These are phyloP conservation scores for Steinernema hermaphroditum DNA, from an alignment of 2,888 invertebrate genomes.

Conservation along the genomic window DNA sequence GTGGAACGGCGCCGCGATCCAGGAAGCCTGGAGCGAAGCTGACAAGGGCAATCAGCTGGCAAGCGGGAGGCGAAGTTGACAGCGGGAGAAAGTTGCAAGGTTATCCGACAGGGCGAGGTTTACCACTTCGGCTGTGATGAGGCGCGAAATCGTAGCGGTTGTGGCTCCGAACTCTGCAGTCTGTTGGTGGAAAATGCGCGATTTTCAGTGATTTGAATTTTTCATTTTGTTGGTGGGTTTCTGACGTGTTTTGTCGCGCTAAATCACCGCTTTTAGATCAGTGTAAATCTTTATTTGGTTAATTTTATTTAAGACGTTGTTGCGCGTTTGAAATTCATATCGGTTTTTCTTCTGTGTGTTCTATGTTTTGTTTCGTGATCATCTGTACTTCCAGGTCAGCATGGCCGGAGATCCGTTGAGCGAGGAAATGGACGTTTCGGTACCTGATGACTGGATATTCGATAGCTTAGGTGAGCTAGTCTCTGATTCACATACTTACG, in stretches of 20 bases:
- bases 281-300: too few relatives aligned
- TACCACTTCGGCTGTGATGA: not conserved
- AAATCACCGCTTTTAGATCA: too few relatives aligned
- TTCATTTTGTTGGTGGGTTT: too few relatives aligned
- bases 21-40: not conserved
- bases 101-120: not conserved
- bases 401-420: not conserved
- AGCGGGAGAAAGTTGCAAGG: not conserved
- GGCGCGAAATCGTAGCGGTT: not conserved
- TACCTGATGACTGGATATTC: not conserved
- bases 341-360: too few relatives aligned
- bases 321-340: too few relatives aligned
- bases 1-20: not conserved
- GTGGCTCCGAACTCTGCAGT: not conserved
- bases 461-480: not conserved
- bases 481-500: too few relatives aligned
- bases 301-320: too few relatives aligned
- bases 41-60: not conserved
- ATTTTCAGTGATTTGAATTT: not conserved
- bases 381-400: too few relatives aligned
- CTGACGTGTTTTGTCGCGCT: too few relatives aligned
- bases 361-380: too few relatives aligned
- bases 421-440: not conserved
- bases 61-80: not conserved
- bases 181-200: not conserved